Evolutionary conservation across 2,797 vertebrate species (phyloP), one percentile per base, ranked within the genome.

Genomic region (Gallinago stenura): DNA sequence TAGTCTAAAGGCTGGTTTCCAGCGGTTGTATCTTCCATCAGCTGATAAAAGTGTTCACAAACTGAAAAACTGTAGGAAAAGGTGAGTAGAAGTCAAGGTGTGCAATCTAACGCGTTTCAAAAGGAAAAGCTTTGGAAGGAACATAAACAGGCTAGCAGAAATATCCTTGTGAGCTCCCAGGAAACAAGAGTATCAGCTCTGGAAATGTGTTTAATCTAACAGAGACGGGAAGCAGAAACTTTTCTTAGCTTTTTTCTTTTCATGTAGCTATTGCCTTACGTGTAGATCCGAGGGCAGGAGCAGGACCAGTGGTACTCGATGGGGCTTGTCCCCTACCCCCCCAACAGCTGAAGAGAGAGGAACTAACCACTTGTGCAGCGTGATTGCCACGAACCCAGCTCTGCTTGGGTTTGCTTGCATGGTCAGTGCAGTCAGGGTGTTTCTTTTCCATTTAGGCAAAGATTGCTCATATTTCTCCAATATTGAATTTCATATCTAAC

Each of bases 221-320:
- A 53, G 56, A 45, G 64, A 11, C 1, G 22, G 62, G 45, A 82
- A n/a, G 33, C 51, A 77, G 56, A 51, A 61, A 21, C 17, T 77
- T 88, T 12, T 20, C 48, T 76, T 33, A 30, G 11, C 50, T 73
- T 66, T 70, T 2, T 31, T 64, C 22, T 77, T 68, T 58, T 26
- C 6, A 0, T 12, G 22, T 35, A 72, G 80, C 46, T 68, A 0
- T 31, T 72, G 83, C 16, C 28, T 45, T 64, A 10, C 2, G n/a
- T 7, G 30, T 46, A 0, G 9, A 31, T n/a, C 26, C 15, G 33
- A 8, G 41, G 46, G 41, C 39, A 58, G 61, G 72, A 20, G 68
- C 57, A 66, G 72, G 48, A 66, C 25, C 41, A 22, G 22, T 2
- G 9, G 24, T n/a, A 12, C 24, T n/a, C 0, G 0, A 1, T 53